Base-by-base conservation (phyloP, 2,888 invertebrate genomes). In the Pomacea canaliculata region DNA sequence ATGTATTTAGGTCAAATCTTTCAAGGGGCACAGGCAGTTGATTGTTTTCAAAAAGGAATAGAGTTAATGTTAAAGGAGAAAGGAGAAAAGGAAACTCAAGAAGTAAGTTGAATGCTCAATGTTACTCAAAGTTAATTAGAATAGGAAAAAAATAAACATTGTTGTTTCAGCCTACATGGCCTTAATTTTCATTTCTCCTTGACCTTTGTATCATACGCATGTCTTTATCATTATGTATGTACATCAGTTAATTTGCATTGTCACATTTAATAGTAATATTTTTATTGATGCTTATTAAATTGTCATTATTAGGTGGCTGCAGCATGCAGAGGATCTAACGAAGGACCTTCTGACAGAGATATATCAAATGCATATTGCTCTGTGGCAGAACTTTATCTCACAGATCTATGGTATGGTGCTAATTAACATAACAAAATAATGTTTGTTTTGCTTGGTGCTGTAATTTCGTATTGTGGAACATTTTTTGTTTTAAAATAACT, bases 311-410 rank as follows among this genome's bases (percentile, higher is more conserved):
- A 85, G 84, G 81, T 86, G 69, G 83, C 85, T 48, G 85, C 86
- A 48, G 86, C 87, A n/a, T 86, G 86, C 77, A 80, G 85, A 27
- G 82, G 78, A 18, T 73, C 70, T 12, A 78, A 78, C 51, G 79
- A 78, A 16, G 79, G 81, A 16, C 68, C 68, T 23, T 83, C 86
- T 56, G 80, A 78, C 68, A 82, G 81, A 76, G 89, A 90, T 77
- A 83, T 92, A 37, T 91, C 91, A 13, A 88, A 85, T 80, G 92
- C 91, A 3, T 90, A 90, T 80, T 89, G 91, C 77, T 87, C 91
- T 18, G 83, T 92, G 65, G 91, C 91, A 59, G 92, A 92, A 85
- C 84, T 92, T 27, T 92, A 89, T 81, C 90, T 91, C 86, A 92
- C 92, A 59, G 92, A 92, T 81, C 87, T 87, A 27, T 92, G 92